Base-by-base conservation (phyloP, 2,113 vertebrate genomes). In the Dromaius novaehollandiae region DNA sequence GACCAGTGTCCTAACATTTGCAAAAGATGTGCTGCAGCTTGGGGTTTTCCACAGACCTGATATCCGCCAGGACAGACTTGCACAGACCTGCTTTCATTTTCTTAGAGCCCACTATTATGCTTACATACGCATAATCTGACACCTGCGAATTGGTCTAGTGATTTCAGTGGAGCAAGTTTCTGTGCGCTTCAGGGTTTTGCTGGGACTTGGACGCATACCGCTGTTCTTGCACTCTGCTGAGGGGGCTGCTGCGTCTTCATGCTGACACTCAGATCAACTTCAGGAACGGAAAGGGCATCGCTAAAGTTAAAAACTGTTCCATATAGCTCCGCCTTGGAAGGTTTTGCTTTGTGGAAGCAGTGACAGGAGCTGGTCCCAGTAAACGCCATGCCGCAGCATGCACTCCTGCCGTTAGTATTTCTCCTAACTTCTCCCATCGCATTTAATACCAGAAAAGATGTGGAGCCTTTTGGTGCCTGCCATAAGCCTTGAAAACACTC, bases 191-290 rank as follows among this genome's bases (percentile, higher is more conserved):
- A 11, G 36, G 32, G 8, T 32, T 12, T 63, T 76, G 28, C 63
- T 28, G 6, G 11, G 50, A 63, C 40, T 84, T 40, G 68, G 81
- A 30, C 63, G 88, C 4, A 2, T 16, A 26, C 16, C 13, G 22
- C 14, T 48, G 66, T 88, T 50, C 58, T 70, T 0, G 0, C 75
- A n/a, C 13, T 36, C 42, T 0, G 0, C 30, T 48, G 1, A 1
- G 13, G 18, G 25, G 11, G 7, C 34, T 51, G 60, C 40, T 55
- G 12, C 18, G 58, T 64, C 44, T 77, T 51, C 48, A 8, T 9
- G 3, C 34, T 36, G 24, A 6, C 6, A 24, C 51, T 42, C 22
- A 18, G 9, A 56, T 58, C 53, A 51, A 17, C 53, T 60, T 18
- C 60, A 15, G 16, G 15, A 30, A 11, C 0, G 1, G 9, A 51